A percentile compares a stretch with the other conserved stretches of the same genome.
These are phyloP conservation scores for Eledone cirrhosa DNA, from an alignment of 2,888 invertebrate species.

Conservation along the genomic window DNA sequence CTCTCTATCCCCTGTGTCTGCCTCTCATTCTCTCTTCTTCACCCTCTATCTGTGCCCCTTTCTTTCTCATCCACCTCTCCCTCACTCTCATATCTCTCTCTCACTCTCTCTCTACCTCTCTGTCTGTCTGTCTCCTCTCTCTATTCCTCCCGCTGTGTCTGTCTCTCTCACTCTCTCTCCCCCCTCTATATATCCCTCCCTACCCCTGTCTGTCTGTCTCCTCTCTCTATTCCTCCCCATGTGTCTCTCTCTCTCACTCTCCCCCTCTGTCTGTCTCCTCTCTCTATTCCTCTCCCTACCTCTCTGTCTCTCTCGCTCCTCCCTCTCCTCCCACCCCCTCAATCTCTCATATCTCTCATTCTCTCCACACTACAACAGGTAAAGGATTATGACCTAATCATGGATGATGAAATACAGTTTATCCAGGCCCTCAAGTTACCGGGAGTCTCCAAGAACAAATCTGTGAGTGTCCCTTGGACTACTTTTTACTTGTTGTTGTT, in stretches of 20 bases:
- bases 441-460: slow-evolving; percentile 64
- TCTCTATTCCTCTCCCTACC: too few species aligned
- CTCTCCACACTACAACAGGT: too few species aligned
- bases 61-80: not conserved
- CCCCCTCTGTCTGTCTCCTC: not conserved
- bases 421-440: slow-evolving; percentile 76
- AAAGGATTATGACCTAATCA: slow-evolving; percentile 86
- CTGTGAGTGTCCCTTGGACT: slow-evolving; percentile 38
- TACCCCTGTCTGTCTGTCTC: not conserved
- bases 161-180: not conserved
- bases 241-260: not conserved
- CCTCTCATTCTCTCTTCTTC: not conserved
- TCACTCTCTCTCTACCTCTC: not conserved
- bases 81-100: not conserved
- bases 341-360: too few species aligned
- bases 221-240: not conserved
- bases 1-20: not conserved
- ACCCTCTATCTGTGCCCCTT: not conserved
- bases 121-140: not conserved
- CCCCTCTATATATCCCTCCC: not conserved
- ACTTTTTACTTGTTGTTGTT: not conserved
- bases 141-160: not conserved
- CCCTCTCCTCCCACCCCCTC: too few species aligned
- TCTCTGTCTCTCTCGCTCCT: too few species aligned
- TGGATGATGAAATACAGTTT: slow-evolving; percentile 98